Evolutionary conservation across 2,797 vertebrate genomes (phyloP), one percentile per base, ranked within the genome.

Genomic region (Thalassophryne amazonica): DNA sequence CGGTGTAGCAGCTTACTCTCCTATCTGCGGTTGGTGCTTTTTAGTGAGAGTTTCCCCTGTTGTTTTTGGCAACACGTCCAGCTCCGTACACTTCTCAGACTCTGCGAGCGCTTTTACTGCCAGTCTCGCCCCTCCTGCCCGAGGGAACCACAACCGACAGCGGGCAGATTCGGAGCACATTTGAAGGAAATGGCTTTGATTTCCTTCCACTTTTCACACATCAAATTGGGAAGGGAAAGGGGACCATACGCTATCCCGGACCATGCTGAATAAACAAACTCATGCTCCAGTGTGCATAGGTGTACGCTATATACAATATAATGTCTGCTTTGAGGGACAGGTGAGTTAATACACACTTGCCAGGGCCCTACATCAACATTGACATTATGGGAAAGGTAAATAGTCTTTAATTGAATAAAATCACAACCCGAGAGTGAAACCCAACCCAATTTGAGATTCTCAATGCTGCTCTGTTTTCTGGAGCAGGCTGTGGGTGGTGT

Each of bases 131-230:
- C 60, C 57, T 27, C 18, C 49, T 42, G 48, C 73, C 67, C 60
- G 13, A 12, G 79, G 68, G 82, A 85, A 71, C 78, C 69, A 56
- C 66, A 76, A 67, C 60, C 74, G 60, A 60, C 76, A 60, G 45
- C 30, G 31, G 70, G 69, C 67, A 66, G 67, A 80, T 65, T 13
- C 16, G 21, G 16, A 39, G 41, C 22, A 29, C 54, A 57, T 45
- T 47, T 60, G 52, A 74, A 76, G 78, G 79, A 88, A 88, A 84
- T 62, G 60, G 48, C 73, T 83, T 84, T 83, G 76, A 87, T 84
- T 88, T 87, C 78, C 82, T 85, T 87, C 83, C 84, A 86, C 76
- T 77, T 87, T 86, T 87, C 72, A 80, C 82, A 86, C 75, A 80
- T 87, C 69, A 71, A 67, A 64, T 67, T 34, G 59, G 50, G 32